Conservation (phyloP, 2,113 vertebrate species). For the Machaerirhynchus nigripectus region DNA sequence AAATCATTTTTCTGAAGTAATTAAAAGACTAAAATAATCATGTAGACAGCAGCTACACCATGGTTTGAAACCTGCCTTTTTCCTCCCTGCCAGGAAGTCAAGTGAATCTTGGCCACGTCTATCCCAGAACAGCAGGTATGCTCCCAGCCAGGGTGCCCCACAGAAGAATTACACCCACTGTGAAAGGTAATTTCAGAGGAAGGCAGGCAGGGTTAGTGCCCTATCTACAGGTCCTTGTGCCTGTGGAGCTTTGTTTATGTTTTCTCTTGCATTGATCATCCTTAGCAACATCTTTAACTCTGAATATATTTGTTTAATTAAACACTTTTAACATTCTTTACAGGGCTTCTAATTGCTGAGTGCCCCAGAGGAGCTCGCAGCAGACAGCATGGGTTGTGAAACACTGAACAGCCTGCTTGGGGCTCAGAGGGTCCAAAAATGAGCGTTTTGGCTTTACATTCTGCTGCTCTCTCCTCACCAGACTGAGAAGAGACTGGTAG, state of each 20-base stretch:
- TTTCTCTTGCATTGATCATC: not conserved
- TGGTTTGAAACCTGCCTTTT: not conserved
- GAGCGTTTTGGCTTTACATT: not conserved
- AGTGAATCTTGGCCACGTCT: not conserved
- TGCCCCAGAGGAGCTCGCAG: not conserved
- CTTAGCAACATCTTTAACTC: not conserved
- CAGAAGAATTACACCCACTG: not conserved
- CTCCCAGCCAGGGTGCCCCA: not conserved
- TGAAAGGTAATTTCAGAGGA: not conserved
- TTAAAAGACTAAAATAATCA: slow-evolving; percentile 8
- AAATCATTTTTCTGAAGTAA: slow-evolving; percentile 36
- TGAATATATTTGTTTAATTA: not conserved
- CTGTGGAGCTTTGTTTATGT: not conserved
- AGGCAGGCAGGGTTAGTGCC: not conserved
- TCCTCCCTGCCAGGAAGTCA: not conserved
- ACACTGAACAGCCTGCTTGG: not conserved
- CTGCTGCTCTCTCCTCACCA: not conserved
- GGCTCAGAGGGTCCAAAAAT: not conserved
- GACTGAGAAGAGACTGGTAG: not conserved
- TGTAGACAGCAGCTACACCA: not conserved
- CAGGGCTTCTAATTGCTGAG: not conserved
- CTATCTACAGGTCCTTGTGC: not conserved
- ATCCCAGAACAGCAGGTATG: not conserved
- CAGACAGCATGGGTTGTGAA: not conserved
- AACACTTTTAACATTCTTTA: slow-evolving; percentile 13